These are phyloP conservation scores for Sebastes matsubarae DNA, from an alignment of 2,797 vertebrate genomes.

Conservation along the genomic window DNA sequence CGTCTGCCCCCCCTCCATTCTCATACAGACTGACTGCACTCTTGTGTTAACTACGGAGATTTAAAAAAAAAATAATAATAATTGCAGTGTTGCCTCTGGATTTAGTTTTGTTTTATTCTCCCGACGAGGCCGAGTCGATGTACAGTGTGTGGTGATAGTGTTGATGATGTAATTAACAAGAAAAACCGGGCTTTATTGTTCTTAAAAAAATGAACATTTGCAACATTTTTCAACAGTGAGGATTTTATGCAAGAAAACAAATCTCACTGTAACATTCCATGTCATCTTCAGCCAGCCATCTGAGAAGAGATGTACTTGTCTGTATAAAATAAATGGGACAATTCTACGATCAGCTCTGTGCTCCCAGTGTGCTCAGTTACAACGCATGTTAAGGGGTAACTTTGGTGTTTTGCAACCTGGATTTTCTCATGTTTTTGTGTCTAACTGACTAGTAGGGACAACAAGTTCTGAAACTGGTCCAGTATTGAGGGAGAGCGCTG, in stretches of 20 bases:
- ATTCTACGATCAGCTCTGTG: conserved; percentile 86
- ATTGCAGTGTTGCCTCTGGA: conserved; percentile 83
- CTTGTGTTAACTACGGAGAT: conserved; percentile 80
- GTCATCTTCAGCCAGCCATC: conserved; percentile 90
- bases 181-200: conserved; percentile 84
- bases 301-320: conserved; percentile 92
- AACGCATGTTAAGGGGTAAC: background rate
- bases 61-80: conserved; percentile 53
- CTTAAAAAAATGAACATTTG: conserved; percentile 74
- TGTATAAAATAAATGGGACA: conserved; percentile 98
- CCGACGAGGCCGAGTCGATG: conserved; percentile 85
- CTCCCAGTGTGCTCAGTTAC: conserved; percentile 36
- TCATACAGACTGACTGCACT: conserved; percentile 77
- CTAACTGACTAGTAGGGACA: background rate
- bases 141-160: conserved; percentile 92
- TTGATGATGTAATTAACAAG: conserved; percentile 88
- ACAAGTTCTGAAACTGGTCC: background rate
- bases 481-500: background rate
- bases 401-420: background rate
- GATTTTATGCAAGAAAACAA: conserved; percentile 93
- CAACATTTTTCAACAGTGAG: conserved; percentile 90
- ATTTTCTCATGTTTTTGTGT: background rate
- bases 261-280: conserved; percentile 99
- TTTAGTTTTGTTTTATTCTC: conserved; percentile 53
- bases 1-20: conserved; percentile 37